A percentile compares a stretch with the other conserved stretches of the same genome.
Conservation (phyloP, 2,888 invertebrate species). For the Oxycera nigricornis region DNA sequence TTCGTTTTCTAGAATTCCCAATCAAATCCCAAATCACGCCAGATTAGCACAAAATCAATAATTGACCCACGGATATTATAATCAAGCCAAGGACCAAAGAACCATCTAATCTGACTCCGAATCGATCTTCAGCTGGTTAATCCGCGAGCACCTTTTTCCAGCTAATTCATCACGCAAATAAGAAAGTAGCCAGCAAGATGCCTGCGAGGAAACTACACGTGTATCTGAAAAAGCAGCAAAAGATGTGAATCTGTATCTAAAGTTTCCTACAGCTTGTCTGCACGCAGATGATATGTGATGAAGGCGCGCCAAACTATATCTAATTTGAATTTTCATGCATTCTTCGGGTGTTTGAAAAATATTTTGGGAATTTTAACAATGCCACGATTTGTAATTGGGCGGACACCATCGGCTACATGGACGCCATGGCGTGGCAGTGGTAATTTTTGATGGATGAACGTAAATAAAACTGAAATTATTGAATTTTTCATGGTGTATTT, state of each 20-base stretch:
- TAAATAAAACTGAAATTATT: slow-evolving; percentile 26
- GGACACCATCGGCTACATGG: background rate
- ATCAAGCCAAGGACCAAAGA: slow-evolving; percentile 27
- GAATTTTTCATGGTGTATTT: slow-evolving; percentile 7
- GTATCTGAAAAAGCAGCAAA: too few species aligned
- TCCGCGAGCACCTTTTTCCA: background rate
- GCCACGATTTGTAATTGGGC: slow-evolving; percentile 7
- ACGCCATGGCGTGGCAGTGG: background rate
- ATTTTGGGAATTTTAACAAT: slow-evolving; percentile 11
- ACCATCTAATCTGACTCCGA: slow-evolving; percentile 15
- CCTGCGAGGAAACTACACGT: too few species aligned
- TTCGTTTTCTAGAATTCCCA: too few species aligned
- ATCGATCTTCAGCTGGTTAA: background rate
- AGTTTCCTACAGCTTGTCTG: too few species aligned
- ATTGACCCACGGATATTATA: slow-evolving; percentile 36
- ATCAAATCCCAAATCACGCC: too few species aligned
- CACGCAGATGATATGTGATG: too few species aligned
- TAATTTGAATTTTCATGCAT: slow-evolving; percentile 15
- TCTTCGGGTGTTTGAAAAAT: background rate
- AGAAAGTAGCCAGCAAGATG: too few species aligned
- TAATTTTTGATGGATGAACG: slow-evolving; percentile 19
- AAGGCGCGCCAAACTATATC: background rate
- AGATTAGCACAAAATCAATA: slow-evolving; percentile 13
- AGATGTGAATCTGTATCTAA: too few species aligned
- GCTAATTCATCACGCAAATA: background rate